Conservation (phyloP, 2,888 invertebrate species). For the Luperina nickerlii region DNA sequence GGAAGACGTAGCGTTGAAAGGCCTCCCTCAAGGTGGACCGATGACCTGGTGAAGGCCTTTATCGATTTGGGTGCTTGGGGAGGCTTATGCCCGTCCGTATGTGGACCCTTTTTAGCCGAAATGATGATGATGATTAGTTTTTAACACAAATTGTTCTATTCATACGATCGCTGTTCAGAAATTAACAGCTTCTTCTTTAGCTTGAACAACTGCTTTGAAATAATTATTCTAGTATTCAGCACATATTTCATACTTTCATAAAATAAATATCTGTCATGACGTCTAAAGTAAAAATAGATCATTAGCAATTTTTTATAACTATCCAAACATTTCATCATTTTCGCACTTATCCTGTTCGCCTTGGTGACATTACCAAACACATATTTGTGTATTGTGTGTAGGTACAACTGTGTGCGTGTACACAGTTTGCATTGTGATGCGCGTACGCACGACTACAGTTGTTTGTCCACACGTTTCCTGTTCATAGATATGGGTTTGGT, state of each 20-base stretch:
- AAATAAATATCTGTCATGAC: not conserved
- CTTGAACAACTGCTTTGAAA: not conserved
- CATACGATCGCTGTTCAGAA: not conserved
- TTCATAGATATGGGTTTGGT: slow-evolving; percentile 41
- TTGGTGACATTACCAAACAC: slow-evolving; percentile 60
- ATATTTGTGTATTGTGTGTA: slow-evolving; percentile 59
- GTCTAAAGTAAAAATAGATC: slow-evolving; percentile 1
- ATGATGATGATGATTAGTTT: no score
- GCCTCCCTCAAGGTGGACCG: not conserved
- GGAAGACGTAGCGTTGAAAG: no score
- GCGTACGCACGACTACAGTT: slow-evolving; percentile 40
- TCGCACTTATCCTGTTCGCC: slow-evolving; percentile 59
- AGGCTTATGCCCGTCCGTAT: no score
- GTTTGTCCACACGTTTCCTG: slow-evolving; percentile 49
- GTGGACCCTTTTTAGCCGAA: not conserved
- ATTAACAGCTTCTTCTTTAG: not conserved
- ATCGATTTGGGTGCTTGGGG: no score
- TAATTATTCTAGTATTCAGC: not conserved
- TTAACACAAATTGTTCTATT: not conserved
- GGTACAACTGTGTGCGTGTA: slow-evolving; percentile 61
- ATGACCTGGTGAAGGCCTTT: not conserved
- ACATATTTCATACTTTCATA: not conserved
- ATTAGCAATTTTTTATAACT: slow-evolving; percentile 2
- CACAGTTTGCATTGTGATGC: slow-evolving; percentile 46
- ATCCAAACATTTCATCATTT: slow-evolving; percentile 49